Evolutionary conservation across 2,888 invertebrate species (phyloP).

Genomic region (Labia minor): DNA sequence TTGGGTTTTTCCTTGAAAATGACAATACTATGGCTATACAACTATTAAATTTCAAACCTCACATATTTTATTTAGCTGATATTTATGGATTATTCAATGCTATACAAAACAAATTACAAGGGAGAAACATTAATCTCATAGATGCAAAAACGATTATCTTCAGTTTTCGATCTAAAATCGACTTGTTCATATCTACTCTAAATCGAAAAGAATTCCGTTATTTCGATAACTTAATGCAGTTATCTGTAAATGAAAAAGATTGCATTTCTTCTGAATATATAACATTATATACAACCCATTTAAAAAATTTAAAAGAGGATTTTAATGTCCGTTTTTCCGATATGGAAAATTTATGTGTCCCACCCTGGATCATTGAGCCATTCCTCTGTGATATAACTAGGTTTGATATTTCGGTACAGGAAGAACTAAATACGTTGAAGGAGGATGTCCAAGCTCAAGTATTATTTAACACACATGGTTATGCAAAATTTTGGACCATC

Average conservation of each 20-base stretch:
- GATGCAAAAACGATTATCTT: background rate
- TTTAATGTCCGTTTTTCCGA: background rate
- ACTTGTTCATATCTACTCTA: background rate
- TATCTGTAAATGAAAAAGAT: background rate
- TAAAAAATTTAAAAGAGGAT: background rate
- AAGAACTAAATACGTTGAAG: background rate
- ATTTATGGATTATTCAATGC: background rate
- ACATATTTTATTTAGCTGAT: background rate
- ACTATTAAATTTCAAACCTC: background rate
- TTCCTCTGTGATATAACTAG: background rate
- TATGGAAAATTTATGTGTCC: background rate
- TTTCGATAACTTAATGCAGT: background rate
- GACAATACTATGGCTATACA: background rate
- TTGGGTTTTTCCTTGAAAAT: background rate
- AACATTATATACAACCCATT: background rate
- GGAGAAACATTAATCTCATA: background rate
- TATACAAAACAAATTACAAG: background rate
- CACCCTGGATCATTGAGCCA: background rate
- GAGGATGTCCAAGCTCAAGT: background rate
- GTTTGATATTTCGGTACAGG: background rate
- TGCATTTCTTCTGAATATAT: background rate
- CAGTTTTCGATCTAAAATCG: background rate
- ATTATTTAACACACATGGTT: background rate
- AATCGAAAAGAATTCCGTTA: background rate
- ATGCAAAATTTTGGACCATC: background rate